Percentiles rank a stretch among this genome's conserved stretches.
Conservation (phyloP, 2,113 vertebrate species). For the Dromiciops gliroides region DNA sequence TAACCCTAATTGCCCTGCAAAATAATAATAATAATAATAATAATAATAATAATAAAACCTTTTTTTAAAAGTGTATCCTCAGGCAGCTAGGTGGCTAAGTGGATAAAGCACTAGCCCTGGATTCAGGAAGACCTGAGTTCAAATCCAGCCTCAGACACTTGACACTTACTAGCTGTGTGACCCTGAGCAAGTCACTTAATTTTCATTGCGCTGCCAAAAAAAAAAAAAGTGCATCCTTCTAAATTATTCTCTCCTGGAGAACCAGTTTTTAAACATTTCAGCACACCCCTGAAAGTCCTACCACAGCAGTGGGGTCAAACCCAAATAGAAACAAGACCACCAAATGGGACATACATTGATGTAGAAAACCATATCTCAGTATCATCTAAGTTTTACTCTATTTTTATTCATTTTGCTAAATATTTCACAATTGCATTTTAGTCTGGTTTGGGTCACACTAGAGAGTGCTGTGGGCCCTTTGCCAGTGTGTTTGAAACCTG, state of each 20-base stretch:
- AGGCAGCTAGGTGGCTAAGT: too few relatives aligned
- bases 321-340: neutral
- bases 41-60: too few relatives aligned
- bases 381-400: neutral
- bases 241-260: neutral
- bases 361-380: neutral
- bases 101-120: too few relatives aligned
- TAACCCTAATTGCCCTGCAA: too few relatives aligned
- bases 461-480: neutral
- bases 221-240: neutral
- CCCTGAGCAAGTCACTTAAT: too few relatives aligned
- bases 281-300: neutral
- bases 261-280: neutral
- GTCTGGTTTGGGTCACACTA: neutral
- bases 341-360: neutral
- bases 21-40: too few relatives aligned
- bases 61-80: too few relatives aligned
- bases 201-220: too few relatives aligned
- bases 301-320: neutral
- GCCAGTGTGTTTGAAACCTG: neutral
- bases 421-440: neutral
- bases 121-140: too few relatives aligned
- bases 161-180: too few relatives aligned
- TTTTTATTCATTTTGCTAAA: neutral
- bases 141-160: too few relatives aligned